Conservation (phyloP, 2,797 vertebrate species). For the Triplophysa yarkandensis region DNA sequence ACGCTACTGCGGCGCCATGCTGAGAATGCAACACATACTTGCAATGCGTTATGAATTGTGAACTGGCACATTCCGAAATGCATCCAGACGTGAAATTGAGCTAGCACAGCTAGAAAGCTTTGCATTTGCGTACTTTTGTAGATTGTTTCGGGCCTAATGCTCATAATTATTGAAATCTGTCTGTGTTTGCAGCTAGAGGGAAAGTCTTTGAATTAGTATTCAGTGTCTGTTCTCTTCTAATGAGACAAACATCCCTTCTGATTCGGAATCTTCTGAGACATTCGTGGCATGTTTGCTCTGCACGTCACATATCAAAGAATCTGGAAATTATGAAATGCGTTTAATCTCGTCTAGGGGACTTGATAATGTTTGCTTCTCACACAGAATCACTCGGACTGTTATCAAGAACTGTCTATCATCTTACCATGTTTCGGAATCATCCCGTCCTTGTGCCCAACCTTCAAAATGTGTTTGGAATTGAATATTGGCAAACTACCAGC, state of each 20-base stretch:
- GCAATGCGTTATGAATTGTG: background rate
- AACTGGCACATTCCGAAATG: background rate
- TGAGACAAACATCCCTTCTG: constrained; percentile 43
- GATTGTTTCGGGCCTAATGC: constrained; percentile 3
- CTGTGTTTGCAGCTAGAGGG: constrained; percentile 12
- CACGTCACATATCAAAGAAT: constrained; percentile 38
- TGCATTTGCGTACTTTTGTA: constrained; percentile 6
- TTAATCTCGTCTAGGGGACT: background rate
- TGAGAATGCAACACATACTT: background rate
- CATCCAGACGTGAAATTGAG: background rate
- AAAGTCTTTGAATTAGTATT: constrained; percentile 33
- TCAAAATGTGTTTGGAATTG: background rate
- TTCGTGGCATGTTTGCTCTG: constrained; percentile 33
- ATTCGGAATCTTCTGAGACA: constrained; percentile 15
- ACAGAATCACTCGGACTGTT: constrained; percentile 17
- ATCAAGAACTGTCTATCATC: constrained; percentile 16
- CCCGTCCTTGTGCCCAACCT: background rate
- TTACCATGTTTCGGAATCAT: background rate
- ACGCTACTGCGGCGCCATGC: background rate
- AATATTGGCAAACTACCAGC: background rate
- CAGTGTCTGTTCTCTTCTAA: constrained; percentile 26
- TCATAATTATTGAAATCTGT: constrained; percentile 21
- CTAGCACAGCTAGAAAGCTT: background rate
- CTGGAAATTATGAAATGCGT: constrained; percentile 5
- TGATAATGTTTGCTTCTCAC: background rate